Percentiles rank a stretch among this genome's conserved stretches.
Conservation (phyloP, 1,140 invertebrate species). For the Formica exsecta region DNA sequence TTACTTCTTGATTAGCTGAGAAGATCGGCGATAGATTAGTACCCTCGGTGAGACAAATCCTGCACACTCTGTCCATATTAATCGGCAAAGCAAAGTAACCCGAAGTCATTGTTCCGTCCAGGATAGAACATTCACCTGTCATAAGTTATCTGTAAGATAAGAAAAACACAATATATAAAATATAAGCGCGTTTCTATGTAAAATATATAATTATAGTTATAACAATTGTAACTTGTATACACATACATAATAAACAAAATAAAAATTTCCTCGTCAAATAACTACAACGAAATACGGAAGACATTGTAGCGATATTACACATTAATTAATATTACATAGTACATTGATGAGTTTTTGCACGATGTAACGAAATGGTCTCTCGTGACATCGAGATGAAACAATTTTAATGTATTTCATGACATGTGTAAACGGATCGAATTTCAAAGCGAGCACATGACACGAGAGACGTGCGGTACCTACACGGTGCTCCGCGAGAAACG, state of each 20-base stretch:
- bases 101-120: constrained; percentile 76
- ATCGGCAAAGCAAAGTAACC: constrained; percentile 80
- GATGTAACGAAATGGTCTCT: neutral
- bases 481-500: neutral
- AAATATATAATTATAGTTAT: neutral
- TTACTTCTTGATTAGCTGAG: constrained; percentile 76
- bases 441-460: neutral
- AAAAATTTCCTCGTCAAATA: neutral
- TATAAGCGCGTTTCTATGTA: neutral
- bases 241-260: neutral
- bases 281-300: neutral
- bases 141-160: constrained; percentile 56
- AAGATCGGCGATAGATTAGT: constrained; percentile 83
- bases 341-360: neutral
- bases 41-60: constrained; percentile 83
- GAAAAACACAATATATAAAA: neutral
- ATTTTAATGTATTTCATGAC: neutral
- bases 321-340: constrained; percentile 1
- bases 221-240: neutral
- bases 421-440: constrained; percentile 6
- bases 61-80: constrained; percentile 83
- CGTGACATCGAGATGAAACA: neutral
- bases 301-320: neutral
- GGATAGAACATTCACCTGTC: neutral
- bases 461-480: neutral